Evolutionary conservation across 2,888 invertebrate genomes (phyloP), one percentile per base, ranked within the genome.

Genomic region (Drosophila setosimentum): DNA sequence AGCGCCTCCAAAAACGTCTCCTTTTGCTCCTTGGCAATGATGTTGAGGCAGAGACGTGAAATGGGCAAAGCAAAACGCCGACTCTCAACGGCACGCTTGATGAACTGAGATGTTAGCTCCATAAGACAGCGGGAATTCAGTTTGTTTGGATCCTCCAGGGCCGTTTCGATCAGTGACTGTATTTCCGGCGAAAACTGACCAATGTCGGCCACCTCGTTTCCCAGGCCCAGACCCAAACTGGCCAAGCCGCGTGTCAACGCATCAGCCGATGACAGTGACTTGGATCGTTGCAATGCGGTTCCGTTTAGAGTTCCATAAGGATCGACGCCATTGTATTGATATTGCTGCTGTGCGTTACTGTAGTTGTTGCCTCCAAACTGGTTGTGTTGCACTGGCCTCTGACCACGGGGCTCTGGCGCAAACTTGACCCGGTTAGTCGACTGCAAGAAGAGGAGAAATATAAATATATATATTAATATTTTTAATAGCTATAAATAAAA

Each of bases 1-100:
- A 98, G 94, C 42, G 97, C 97, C 94, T 98, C 98, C 87, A 98
- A 94, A 93, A 98, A 98, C 49, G 97, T 98, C 94, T 97, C 97
- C 80, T 96, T 96, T 88, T 95, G 95, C 94, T 98, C 98, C 92
- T 96, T 96, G 94, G 97, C 97, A 82, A 97, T 97, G 58, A 98
- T 97, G 70, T 96, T 95, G 88, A 97, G 96, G 93, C 97, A 98
- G 78, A 97, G 94, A 75, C 97, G 96, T 13, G 98, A 97, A 61
- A 97, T 97, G 30, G 97, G 96, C 91, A 97, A 95, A 51, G 97
- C 97, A 93, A 96, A 97, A 58, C 96, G 87, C 35, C 93, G 89
- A 35, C 96, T 96, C 93, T 97, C 97, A 78, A 97, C 96, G 21
- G 96, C 96, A 85, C 97, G 95, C 68, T 96, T 95, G 93, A 97